Evolutionary conservation across 2,888 invertebrate species (phyloP), one percentile per base, ranked within the genome.

Genomic region (Eilema depressum): DNA sequence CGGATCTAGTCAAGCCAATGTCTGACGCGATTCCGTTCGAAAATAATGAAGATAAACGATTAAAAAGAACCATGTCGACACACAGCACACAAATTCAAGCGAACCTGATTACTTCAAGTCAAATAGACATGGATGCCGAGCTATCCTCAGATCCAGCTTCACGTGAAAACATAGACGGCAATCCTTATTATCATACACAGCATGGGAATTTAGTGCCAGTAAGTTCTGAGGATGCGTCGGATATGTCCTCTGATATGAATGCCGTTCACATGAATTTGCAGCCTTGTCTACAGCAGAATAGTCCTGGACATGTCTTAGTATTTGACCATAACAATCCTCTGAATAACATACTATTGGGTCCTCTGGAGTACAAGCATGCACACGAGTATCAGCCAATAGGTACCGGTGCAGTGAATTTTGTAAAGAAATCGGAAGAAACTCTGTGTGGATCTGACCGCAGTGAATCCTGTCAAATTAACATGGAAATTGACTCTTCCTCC

Each of bases 321-420:
- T 95, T 95, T 61, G 95, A 95, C 67, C 90, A 86, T 7, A 26
- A 70, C 0, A 94, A 94, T 75, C 95, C 95, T 0, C 79, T 95
- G 17, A 95, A 95, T 70, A 95, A 95, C 73, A 78, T 95, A 3
- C 64, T 90, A 0, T 61, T 93, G 0, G 77, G 81, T 0, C 84
- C 89, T 0, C 63, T 82, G 0, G 81, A 86, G 63, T 76, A 71
- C 11, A 65, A 77, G 0, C 82, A 89, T 11, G 87, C 80, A 0
- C 93, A 93, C 57, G 81, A 74, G 63, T 93, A 93, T 69, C 81
- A 91, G 37, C 92, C 93, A 0, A 69, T 70, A 0, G 73, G 62
- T 53, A 3, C 23, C 3, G 20, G 60, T 12, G 14, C 53, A 25
- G 57, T 57, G n/a, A 20, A 53, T 20, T 61, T 33, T 23, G n/a